A percentile compares a stretch with the other conserved stretches of the same genome.
phyloP scores from a whole-genome alignment of 1,140 invertebrate genomes.

The Drosophila littoralis region DNA sequence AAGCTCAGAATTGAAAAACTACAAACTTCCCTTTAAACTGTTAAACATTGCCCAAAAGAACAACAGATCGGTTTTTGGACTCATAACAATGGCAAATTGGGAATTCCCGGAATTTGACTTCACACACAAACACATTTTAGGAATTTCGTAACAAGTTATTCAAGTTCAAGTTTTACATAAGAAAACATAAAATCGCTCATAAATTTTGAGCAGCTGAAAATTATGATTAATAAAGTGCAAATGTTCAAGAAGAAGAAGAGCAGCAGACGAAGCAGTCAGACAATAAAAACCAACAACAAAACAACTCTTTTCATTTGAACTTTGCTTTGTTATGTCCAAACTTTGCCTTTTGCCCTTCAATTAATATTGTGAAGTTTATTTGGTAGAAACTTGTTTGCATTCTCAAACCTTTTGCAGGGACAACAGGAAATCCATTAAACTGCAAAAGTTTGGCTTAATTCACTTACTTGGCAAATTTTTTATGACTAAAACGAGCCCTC shows the following conservation, averaged over 20 bases:
- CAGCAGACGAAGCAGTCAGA: not conserved
- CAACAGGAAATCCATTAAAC: slow-evolving; percentile 60
- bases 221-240: slow-evolving; percentile 43
- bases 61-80: too few species aligned
- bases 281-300: slow-evolving; percentile 13
- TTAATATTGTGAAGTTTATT: slow-evolving; percentile 5
- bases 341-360: not conserved
- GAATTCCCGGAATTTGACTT: too few species aligned
- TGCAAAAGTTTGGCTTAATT: slow-evolving; percentile 25
- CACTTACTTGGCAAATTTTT: slow-evolving; percentile 13
- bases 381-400: not conserved
- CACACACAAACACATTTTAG: not conserved
- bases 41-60: not conserved
- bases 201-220: slow-evolving; percentile 17
- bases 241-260: not conserved
- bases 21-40: not conserved
- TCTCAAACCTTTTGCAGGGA: slow-evolving; percentile 7
- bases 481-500: not conserved
- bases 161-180: not conserved
- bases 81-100: not conserved
- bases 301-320: slow-evolving; percentile 18
- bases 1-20: not conserved
- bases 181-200: slow-evolving; percentile 10
- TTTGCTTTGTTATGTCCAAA: slow-evolving; percentile 20
- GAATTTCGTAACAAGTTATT: not conserved